Base-by-base conservation (phyloP, 2,888 invertebrate species). In the Myathropa florea region DNA sequence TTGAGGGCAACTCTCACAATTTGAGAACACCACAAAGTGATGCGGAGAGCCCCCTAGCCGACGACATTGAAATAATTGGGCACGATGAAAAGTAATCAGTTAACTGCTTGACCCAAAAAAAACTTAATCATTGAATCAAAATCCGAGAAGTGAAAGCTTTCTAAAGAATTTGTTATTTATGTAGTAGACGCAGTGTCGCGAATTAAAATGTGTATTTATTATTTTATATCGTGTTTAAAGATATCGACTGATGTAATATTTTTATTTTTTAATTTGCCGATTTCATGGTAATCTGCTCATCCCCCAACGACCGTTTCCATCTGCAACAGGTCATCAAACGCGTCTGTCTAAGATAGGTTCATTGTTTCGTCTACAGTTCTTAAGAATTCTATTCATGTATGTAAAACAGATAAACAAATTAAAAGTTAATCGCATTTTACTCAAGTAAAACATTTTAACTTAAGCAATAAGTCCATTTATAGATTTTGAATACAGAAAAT, bases 21-120 rank as follows among this genome's bases (percentile, higher is more conserved):
- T 88, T 88, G 33, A 77, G 88, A 60, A 89, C 78, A 28, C 88
- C 93, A 92, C 67, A 91, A 89, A 88, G 89, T 81, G 91, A 91
- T 88, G 93, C 93, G 59, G 92, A 92, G 65, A 92, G 92, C 89
- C 92, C 92, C 33, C 88, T 92, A 85, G 93, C 93, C 71, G 92
- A 92, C 88, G 92, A 92, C 88, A 92, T 92, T 82, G 93, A 92
- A 90, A 92, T 92, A 83, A 92, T 92, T 89, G 90, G 90, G 75
- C 91, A 91, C 80, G 92, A 92, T 88, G 91, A 91, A 82, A 90
- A 90, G 33, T 91, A 90, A 88, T 36, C 55, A 23, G 21, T 33
- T 6, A 26, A 14, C 53, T 36, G n/a, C 36, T 39, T 61, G 9
- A 65, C 18, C 59, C 53, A 46, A 33, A 18, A 18, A 28, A 59